Base-by-base conservation (phyloP, 2,888 invertebrate species). In the Timema podura region DNA sequence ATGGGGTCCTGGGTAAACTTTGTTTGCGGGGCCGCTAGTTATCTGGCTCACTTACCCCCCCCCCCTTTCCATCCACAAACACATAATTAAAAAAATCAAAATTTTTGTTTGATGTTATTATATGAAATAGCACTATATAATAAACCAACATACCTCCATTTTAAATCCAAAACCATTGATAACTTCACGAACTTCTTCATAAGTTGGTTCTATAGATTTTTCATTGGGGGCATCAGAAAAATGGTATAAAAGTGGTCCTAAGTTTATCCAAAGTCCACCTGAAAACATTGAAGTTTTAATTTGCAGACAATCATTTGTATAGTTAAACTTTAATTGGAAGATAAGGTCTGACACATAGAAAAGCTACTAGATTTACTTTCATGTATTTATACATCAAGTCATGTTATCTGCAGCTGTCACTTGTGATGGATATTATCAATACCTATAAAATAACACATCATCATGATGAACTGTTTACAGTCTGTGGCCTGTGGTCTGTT, bases 151-250 rank as follows among this genome's bases (percentile, higher is more conserved):
- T 77, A 89, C 89, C 81, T 92, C 83, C 77, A 93, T 87, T 76
- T 87, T 85, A 78, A 95, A 98, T 59, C 97, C 97, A 65, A 93
- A 86, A 74, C 89, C 89, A 74, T 86, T 84, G 74, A 96, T 92
- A 68, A 96, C 91, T 59, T 88, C 86, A 74, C 88, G 83, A 11
- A 95, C 83, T 75, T 92, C 89, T 77, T 93, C 93, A 78, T 94
- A 97, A 44, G 94, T 93, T 0, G 98, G 95, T 79, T 98, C 98
- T 75, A 98, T 93, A 74, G 96, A 96, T 76, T 89, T 88, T 78
- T 96, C 95, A 54, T 89, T 89, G 6, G 89, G 88, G 82, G 93
- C 89, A 78, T 97, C 96, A 75, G 94, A 89, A 82, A 82, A 86
- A 85, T 95, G 85, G 80, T 98, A 99, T 3, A 98, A 83, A 71